phyloP scores from a whole-genome alignment of 2,797 vertebrate genomes.

The Chromobotia macracanthus region DNA sequence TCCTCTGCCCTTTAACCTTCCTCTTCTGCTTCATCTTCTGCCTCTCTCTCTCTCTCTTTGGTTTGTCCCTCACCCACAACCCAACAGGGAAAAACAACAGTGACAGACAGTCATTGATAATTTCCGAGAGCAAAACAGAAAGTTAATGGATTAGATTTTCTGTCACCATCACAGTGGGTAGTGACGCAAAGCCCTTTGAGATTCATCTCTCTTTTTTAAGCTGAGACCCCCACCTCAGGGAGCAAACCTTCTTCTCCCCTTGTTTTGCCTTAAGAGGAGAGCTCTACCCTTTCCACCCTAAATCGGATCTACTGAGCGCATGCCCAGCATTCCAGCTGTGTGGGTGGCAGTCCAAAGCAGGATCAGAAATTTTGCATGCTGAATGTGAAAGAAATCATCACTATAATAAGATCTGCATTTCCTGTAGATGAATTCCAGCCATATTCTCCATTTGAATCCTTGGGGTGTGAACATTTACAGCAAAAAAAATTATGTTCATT shows the following conservation, averaged over 20 bases:
- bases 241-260: slow-evolving; percentile 36
- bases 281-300: slow-evolving; percentile 68
- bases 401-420: neutral
- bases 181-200: slow-evolving; percentile 16
- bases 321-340: slow-evolving; percentile 90
- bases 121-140: slow-evolving; percentile 73
- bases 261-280: slow-evolving; percentile 61
- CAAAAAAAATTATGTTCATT: neutral
- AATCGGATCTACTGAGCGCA: slow-evolving; percentile 85
- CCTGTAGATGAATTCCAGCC: slow-evolving; percentile 18
- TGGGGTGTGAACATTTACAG: neutral
- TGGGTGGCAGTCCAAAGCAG: slow-evolving; percentile 81
- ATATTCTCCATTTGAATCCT: neutral
- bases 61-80: slow-evolving; percentile 65
- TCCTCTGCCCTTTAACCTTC: slow-evolving; percentile 84
- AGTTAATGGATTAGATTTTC: slow-evolving; percentile 80
- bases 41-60: slow-evolving; percentile 63
- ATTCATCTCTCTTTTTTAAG: slow-evolving; percentile 15
- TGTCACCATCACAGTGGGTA: slow-evolving; percentile 31
- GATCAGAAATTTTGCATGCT: slow-evolving; percentile 62
- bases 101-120: slow-evolving; percentile 87
- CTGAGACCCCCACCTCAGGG: slow-evolving; percentile 12
- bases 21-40: slow-evolving; percentile 65
- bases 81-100: slow-evolving; percentile 72
- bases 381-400: slow-evolving; percentile 63